Percentiles rank a stretch among this genome's conserved stretches.
Conservation (phyloP, 2,113 vertebrate genomes). For the Solea senegalensis region DNA sequence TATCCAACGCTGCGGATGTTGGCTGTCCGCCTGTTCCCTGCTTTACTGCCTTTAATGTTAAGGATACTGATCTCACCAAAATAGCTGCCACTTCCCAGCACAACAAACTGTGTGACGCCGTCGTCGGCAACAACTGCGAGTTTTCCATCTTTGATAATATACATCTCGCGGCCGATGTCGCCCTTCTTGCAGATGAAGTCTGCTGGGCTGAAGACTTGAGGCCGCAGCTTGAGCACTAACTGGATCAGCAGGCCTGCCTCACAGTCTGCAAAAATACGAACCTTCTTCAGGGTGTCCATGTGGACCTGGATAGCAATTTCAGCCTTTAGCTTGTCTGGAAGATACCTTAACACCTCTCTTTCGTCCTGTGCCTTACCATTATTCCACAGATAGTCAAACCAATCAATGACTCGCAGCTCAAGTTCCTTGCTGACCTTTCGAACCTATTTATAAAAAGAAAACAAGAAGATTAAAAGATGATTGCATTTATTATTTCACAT, state of each 20-base stretch:
- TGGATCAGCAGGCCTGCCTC: constrained; percentile 95
- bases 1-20: constrained; percentile 98
- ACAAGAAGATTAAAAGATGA: background rate
- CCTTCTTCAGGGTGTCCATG: constrained; percentile 94
- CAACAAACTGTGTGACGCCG: constrained; percentile 94
- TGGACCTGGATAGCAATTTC: constrained; percentile 98
- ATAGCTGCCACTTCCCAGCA: constrained; percentile 94
- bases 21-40: constrained; percentile 94
- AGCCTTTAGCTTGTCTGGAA: constrained; percentile 96
- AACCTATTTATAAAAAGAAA: constrained; percentile 67
- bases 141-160: constrained; percentile 98
- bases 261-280: constrained; percentile 96
- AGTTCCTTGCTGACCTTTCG: constrained; percentile 95
- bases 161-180: constrained; percentile 98
- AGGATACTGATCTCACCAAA: constrained; percentile 98
- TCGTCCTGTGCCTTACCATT: constrained; percentile 96
- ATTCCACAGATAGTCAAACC: constrained; percentile 98
- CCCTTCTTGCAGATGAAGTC: constrained; percentile 99
- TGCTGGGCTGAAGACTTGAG: constrained; percentile 94
- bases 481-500: background rate
- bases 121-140: constrained; percentile 97
- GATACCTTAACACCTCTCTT: constrained; percentile 90
- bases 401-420: constrained; percentile 93
- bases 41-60: constrained; percentile 98
- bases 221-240: constrained; percentile 92